Percentiles rank a stretch among this genome's conserved stretches.
Evolutionary conservation across 2,113 vertebrate genomes (phyloP).

Genomic region (Zosterops lateralis): DNA sequence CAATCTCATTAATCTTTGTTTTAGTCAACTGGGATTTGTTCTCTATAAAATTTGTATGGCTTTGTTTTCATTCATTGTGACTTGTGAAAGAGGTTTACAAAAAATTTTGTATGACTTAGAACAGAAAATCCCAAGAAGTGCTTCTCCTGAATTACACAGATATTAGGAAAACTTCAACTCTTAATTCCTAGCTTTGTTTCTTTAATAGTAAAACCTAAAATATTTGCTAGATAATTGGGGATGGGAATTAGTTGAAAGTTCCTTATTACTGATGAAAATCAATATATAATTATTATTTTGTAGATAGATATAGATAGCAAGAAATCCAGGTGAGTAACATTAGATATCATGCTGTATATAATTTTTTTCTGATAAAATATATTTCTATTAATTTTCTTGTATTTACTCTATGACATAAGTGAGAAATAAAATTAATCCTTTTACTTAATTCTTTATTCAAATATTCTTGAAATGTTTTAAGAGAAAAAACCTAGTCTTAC

Average conservation of each 20-base stretch:
- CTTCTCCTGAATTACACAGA: not conserved
- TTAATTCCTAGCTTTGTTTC: not conserved
- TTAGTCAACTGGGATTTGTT: not conserved
- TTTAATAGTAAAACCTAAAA: not conserved
- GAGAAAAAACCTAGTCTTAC: not conserved
- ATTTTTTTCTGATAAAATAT: not conserved
- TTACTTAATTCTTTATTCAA: not conserved
- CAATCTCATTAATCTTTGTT: not conserved
- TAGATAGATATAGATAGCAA: not conserved
- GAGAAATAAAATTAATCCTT: conserved; percentile 19
- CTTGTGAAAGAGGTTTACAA: not conserved
- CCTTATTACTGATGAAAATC: not conserved
- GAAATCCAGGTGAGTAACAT: not conserved
- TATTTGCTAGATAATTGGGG: not conserved
- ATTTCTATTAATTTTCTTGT: not conserved
- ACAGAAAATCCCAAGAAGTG: not conserved
- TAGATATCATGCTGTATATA: not conserved
- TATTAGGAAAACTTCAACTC: not conserved
- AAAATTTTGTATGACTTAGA: not conserved
- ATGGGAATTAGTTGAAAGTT: not conserved
- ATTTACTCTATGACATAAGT: not conserved
- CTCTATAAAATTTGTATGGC: not conserved
- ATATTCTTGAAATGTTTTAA: not conserved
- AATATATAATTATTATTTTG: not conserved
- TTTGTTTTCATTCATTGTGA: not conserved